Percentiles rank a stretch among this genome's conserved stretches.
These are phyloP conservation scores for Castor canadensis DNA, from an alignment of 2,113 vertebrate species.

Conservation along the genomic window DNA sequence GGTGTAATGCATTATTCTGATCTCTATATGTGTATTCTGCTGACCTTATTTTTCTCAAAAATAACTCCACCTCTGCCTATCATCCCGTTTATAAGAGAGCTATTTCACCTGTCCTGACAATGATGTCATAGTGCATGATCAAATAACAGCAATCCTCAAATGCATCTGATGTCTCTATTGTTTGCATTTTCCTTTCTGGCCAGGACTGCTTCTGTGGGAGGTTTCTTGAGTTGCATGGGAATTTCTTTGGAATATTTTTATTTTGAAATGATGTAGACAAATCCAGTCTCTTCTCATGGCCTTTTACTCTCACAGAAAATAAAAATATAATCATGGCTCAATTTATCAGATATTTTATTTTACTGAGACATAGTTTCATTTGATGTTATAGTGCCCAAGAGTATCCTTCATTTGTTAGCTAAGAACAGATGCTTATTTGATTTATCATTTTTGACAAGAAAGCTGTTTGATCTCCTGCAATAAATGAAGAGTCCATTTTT, in stretches of 20 bases:
- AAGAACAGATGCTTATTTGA: conserved; percentile 54
- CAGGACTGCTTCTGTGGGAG: not conserved
- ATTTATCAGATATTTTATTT: conserved; percentile 54
- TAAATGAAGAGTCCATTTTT: not conserved
- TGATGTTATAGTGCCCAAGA: conserved; percentile 8
- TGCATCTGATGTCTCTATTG: not conserved
- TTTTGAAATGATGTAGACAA: conserved; percentile 38
- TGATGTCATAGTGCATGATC: not conserved
- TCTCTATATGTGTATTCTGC: not conserved
- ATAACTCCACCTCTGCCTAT: not conserved
- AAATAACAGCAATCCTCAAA: not conserved
- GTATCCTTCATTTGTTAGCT: conserved; percentile 58
- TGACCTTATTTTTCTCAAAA: conserved; percentile 30
- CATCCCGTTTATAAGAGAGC: not conserved
- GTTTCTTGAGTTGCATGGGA: not conserved
- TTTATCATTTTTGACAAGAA: conserved; percentile 76
- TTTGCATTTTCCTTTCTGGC: not conserved
- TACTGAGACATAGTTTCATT: conserved; percentile 47
- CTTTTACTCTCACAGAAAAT: conserved; percentile 51
- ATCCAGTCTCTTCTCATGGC: conserved; percentile 14
- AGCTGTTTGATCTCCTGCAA: not conserved
- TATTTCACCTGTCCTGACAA: not conserved
- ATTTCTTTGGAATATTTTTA: conserved; percentile 36
- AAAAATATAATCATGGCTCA: conserved; percentile 4
- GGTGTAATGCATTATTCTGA: not conserved